Evolutionary conservation across 2,888 invertebrate species (phyloP).

Genomic region (Sphaeridia pumilis): DNA sequence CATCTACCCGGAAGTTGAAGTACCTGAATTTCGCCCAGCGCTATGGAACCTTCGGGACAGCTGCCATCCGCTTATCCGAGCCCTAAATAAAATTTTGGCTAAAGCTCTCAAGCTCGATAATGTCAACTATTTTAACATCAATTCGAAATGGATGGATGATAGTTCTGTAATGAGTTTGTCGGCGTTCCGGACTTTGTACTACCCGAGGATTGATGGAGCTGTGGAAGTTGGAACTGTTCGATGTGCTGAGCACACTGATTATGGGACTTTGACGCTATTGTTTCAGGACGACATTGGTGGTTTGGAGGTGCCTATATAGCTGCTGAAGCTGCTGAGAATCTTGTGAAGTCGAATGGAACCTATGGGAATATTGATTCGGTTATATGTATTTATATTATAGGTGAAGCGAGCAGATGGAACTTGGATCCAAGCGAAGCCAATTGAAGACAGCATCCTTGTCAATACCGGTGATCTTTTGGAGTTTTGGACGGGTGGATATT

Average conservation of each 20-base stretch:
- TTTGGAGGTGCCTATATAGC: slow-evolving; percentile 46
- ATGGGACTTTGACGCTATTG: slow-evolving; percentile 61
- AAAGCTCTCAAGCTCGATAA: slow-evolving; percentile 24
- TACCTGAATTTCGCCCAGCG: slow-evolving; percentile 54
- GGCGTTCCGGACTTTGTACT: slow-evolving; percentile 57
- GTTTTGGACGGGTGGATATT: slow-evolving; percentile 57
- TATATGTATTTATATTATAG: slow-evolving; percentile 38
- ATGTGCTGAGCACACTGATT: slow-evolving; percentile 61
- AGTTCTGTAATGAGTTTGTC: slow-evolving; percentile 47
- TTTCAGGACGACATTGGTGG: slow-evolving; percentile 63
- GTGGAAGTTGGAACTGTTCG: slow-evolving; percentile 46
- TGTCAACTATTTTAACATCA: slow-evolving; percentile 23
- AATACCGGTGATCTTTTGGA: slow-evolving; percentile 66
- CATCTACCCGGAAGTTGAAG: slow-evolving; percentile 49
- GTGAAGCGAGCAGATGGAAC: slow-evolving; percentile 54
- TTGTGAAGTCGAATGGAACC: neutral
- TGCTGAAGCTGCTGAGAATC: neutral
- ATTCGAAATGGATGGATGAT: slow-evolving; percentile 18
- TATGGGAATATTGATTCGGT: neutral
- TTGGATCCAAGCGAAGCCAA: slow-evolving; percentile 62
- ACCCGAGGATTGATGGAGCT: slow-evolving; percentile 49
- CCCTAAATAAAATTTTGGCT: slow-evolving; percentile 46
- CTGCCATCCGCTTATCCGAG: slow-evolving; percentile 54
- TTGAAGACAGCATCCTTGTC: slow-evolving; percentile 62
- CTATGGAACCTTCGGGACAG: slow-evolving; percentile 55